Evolutionary conservation across 1,140 invertebrate genomes (phyloP).

Genomic region (Lethocerus indicus): DNA sequence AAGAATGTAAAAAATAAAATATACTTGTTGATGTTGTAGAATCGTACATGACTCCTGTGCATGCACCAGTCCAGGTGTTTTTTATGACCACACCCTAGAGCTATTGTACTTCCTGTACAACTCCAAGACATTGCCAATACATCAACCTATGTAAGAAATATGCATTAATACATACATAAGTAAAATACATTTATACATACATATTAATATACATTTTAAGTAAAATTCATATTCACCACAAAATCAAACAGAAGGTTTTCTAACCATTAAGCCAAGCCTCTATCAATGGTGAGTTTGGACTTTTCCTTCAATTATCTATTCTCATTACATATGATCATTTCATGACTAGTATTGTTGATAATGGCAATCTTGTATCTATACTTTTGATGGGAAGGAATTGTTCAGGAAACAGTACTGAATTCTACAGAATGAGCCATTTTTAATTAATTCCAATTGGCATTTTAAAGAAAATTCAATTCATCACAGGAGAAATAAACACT

Average conservation of each 20-base stretch:
- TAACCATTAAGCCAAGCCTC: background rate
- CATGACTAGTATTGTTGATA: too few relatives aligned
- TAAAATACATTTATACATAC: background rate
- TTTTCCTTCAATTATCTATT: background rate
- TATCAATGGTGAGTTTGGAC: background rate
- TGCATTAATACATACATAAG: background rate
- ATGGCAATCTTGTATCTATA: too few relatives aligned
- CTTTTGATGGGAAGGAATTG: too few relatives aligned
- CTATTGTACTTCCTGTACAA: constrained; percentile 12
- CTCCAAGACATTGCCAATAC: constrained; percentile 11
- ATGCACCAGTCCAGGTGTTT: constrained; percentile 10
- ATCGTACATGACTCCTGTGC: constrained; percentile 9
- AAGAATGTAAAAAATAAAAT: background rate
- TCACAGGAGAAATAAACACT: too few relatives aligned
- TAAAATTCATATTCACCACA: background rate
- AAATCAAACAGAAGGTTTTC: background rate
- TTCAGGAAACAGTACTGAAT: too few relatives aligned
- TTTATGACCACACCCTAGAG: constrained; percentile 3
- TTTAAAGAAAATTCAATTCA: too few relatives aligned
- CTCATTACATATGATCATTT: too few relatives aligned
- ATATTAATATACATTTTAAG: background rate
- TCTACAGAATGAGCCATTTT: too few relatives aligned
- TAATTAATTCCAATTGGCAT: too few relatives aligned
- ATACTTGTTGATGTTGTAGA: constrained; percentile 13
- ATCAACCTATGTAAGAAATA: constrained; percentile 6